These are phyloP conservation scores for Brachycybe producta DNA, from an alignment of 2,888 invertebrate species.

Conservation along the genomic window DNA sequence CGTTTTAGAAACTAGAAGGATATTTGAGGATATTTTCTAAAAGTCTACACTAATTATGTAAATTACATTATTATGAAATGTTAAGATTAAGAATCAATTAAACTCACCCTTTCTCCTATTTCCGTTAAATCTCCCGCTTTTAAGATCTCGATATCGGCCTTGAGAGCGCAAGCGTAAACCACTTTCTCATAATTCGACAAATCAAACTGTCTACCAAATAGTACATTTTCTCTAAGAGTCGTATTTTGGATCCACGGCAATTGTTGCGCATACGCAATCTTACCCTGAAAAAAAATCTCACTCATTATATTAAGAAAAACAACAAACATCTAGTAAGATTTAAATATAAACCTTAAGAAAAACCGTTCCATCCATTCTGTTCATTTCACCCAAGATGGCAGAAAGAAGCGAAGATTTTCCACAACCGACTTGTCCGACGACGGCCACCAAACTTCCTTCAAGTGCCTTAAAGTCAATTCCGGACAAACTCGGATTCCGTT, in stretches of 20 bases:
- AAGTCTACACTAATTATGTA: conserved; percentile 2
- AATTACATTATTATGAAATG: neutral
- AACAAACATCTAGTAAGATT: neutral
- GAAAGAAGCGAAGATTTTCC: conserved; percentile 39
- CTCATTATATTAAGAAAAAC: neutral
- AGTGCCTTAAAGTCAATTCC: conserved; percentile 31
- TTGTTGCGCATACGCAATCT: conserved; percentile 42
- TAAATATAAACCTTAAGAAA: conserved; percentile 17
- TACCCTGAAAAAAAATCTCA: conserved; percentile 31
- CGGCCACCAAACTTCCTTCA: conserved; percentile 32
- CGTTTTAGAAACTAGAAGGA: no score
- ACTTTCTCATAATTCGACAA: conserved; percentile 27
- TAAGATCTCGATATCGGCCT: conserved; percentile 40
- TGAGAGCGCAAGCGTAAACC: conserved; percentile 36
- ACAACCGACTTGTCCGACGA: conserved; percentile 39
- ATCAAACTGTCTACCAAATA: conserved; percentile 36
- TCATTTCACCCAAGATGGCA: conserved; percentile 39
- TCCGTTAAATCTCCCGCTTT: conserved; percentile 42
- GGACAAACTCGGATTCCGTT: conserved; percentile 45
- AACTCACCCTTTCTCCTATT: conserved; percentile 44
- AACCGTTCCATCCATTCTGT: conserved; percentile 28
- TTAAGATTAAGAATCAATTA: conserved; percentile 21
- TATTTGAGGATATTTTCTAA: no score
- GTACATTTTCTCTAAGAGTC: conserved; percentile 39
- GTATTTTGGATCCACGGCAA: conserved; percentile 45